Base-by-base conservation (phyloP, 2,797 vertebrate species). In the Brachymystax lenok region DNA sequence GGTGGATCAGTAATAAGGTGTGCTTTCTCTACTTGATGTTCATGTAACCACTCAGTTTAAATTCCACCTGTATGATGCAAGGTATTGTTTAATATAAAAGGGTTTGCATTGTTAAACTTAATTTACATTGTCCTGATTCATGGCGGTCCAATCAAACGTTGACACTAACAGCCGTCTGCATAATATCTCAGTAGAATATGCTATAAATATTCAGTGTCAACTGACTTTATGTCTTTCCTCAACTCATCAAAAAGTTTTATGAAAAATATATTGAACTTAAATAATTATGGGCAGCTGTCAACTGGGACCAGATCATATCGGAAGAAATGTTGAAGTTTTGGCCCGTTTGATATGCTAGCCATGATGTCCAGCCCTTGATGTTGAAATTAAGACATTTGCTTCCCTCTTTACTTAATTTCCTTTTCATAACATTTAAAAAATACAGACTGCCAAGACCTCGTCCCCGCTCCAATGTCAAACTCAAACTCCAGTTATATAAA, bases 291-390 rank as follows among this genome's bases (percentile, higher is more conserved):
- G 64, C 33, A 69, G 30, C 35, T 46, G 35, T n/a, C 35, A 69
- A 46, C 68, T 50, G n/a, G 40, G 68, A 69, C 33, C 35, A 24
- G 35, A 69, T 69, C 33, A 3, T 50, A 46, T 50, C 19, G 24
- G 40, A 35, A n/a, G 16, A 69, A 19, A 69, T 35, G 40, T 21
- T 69, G 28, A 69, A n/a, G 67, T 35, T 69, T n/a, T 10, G 35
- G 35, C 17, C 68, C 50, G 68, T 69, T 69, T 69, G 17, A 69
- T 69, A 69, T 69, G 17, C 68, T 46, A 12, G 67, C 67, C 67
- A 4, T 69, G 35, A 69, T 46, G 33, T 50, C 40, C 35, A n/a
- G 40, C 19, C 40, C 12, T 50, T 69, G 68, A 69, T 69, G 68
- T 69, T 69, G 19, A 69, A 46, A 40, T 46, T 0, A 17, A 69